Evolutionary conservation across 2,888 invertebrate species (phyloP), one percentile per base, ranked within the genome.

Genomic region (Lepidochrysops patricia): DNA sequence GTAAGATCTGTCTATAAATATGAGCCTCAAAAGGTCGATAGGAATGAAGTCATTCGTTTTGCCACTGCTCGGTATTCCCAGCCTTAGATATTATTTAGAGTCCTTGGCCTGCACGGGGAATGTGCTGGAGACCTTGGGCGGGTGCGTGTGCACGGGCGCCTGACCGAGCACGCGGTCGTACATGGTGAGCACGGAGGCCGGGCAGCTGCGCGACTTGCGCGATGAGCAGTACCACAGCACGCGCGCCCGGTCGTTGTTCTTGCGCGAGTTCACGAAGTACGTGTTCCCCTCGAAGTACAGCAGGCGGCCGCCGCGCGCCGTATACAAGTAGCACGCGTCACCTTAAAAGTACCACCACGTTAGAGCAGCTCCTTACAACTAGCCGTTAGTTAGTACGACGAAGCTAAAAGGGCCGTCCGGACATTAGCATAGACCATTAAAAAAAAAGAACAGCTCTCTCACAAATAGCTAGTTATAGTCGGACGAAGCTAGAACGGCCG

Each of bases 161-260:
- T 74, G 73, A 2, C 76, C 77, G 35, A 82, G 67, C 26, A 84
- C 74, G 23, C 67, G 69, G 64, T 77, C 77, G 63, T 79, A 73
- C 60, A 76, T 66, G 4, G 79, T 82, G 57, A 80, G 70, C 29
- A 84, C 65, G 1, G 80, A 79, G 12, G 81, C 82, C 2, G 72
- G 74, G 65, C 84, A 84, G 62, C 72, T 74, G 25, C 73, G 73
- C 7, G 80, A 80, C 64, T 76, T 81, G 60, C 82, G 70, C n/a
- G 78, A 79, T 1, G 82, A 83, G 63, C 82, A 81, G 70, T 79
- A 82, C 80, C 82, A 82, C 34, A 82, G 73, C 48, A 80, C 68
- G 4, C 79, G 73, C 12, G 74, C 64, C 61, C 74, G 71, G 59
- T 73, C 70, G 64, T 74, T 72, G 29, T 70, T 74, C 64, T 75